Base-by-base conservation (phyloP, 2,113 vertebrate genomes). In the Oxyura jamaicensis region DNA sequence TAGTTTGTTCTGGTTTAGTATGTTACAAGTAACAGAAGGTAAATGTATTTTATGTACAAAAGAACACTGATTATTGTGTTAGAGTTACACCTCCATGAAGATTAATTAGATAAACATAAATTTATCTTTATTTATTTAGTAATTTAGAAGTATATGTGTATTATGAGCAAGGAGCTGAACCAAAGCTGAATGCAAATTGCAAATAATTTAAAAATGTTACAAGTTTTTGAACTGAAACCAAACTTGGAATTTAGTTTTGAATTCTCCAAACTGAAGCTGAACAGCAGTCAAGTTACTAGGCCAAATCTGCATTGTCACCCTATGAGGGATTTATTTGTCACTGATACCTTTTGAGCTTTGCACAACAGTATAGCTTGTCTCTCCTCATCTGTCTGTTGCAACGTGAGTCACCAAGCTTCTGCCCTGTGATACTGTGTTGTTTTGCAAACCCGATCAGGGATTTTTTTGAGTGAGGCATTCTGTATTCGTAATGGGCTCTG, bases 391-490 rank as follows among this genome's bases (percentile, higher is more conserved):
- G 52, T n/a, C 26, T 10, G 11, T 73, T 50, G 53, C 42, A 53
- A 10, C 7, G 0, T 8, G 25, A 29, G 42, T 8, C 10, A 5
- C 16, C 50, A 7, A 0, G 29, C 36, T 71, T 44, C 12, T 42
- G 36, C 36, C 62, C 4, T 5, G 7, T 58, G 56, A 53, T 31
- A 23, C 13, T 71, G 12, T n/a, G 6, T 5, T 46, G 23, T 39
- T 50, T 66, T 75, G 41, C 71, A 66, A 1, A 8, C 14, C 7
- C 48, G 26, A 0, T 5, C 72, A n/a, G 74, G 25, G 63, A 35
- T 36, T 78, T 13, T 28, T 74, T 29, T 39, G 16, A 4, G 12
- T 8, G 10, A 6, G 8, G 4, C 22, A 10, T 44, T 33, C 26
- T 56, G 4, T 42, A 3, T 67, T 15, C 48, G 25, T 29, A 35